Percentiles rank a stretch among this genome's conserved stretches.
Conservation (phyloP, 1,140 invertebrate genomes). For the Leptinotarsa lineolata region DNA sequence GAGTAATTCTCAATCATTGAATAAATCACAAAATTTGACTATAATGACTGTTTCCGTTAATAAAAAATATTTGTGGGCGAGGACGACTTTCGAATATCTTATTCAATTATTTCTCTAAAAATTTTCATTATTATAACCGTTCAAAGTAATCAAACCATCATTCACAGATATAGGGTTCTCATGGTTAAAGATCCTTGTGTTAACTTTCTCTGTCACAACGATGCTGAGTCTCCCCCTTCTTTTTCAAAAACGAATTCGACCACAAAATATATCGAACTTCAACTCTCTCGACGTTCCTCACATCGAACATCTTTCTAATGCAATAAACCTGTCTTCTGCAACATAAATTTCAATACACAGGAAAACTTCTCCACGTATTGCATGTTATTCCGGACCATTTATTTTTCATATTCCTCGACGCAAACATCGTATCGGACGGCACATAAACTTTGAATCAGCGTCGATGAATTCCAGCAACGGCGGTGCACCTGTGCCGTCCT, state of each 20-base stretch:
- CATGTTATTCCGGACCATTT: conserved; percentile 5
- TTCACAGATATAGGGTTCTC: too few relatives aligned
- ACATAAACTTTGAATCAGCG: conserved; percentile 8
- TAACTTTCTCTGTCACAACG: too few relatives aligned
- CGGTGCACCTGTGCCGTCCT: neutral
- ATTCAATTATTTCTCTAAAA: too few relatives aligned
- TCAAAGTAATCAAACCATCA: too few relatives aligned
- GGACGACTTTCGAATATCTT: too few relatives aligned
- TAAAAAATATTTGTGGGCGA: too few relatives aligned
- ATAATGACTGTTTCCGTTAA: too few relatives aligned
- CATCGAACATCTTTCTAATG: conserved; percentile 1
- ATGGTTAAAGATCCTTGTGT: too few relatives aligned
- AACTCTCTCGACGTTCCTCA: neutral
- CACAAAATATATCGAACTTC: neutral
- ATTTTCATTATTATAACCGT: too few relatives aligned
- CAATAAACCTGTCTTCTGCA: conserved; percentile 5
- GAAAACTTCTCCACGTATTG: conserved; percentile 3
- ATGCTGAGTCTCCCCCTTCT: neutral
- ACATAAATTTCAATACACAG: conserved; percentile 6
- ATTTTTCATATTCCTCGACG: conserved; percentile 8
- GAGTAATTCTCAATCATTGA: too few relatives aligned
- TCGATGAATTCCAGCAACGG: conserved; percentile 2
- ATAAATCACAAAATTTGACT: too few relatives aligned
- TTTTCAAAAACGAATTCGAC: neutral
- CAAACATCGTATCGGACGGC: conserved; percentile 4